A percentile compares a stretch with the other conserved stretches of the same genome.
Conservation (phyloP, 2,113 vertebrate genomes). For the Anser brachyrhynchus region DNA sequence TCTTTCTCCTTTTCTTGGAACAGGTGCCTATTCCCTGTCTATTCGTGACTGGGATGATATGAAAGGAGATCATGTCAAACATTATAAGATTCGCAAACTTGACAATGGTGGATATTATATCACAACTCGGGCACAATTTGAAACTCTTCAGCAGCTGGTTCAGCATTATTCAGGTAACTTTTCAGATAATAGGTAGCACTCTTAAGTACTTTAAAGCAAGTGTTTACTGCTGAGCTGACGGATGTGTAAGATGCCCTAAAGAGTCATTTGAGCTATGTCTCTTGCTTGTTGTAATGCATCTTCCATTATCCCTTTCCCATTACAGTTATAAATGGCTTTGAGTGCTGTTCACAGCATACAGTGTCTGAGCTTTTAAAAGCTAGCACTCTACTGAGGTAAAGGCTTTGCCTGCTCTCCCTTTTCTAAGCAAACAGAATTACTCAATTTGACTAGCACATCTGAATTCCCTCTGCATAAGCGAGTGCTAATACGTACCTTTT, state of each 20-base stretch:
- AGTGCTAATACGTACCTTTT: conserved; percentile 33
- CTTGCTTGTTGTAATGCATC: conserved; percentile 10
- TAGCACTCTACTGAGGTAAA: neutral
- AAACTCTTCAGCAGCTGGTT: conserved; percentile 94
- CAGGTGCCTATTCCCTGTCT: conserved; percentile 97
- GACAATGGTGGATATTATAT: conserved; percentile 98
- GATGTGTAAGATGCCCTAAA: neutral
- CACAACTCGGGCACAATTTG: conserved; percentile 96
- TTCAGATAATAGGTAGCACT: neutral
- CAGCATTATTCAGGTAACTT: conserved; percentile 95
- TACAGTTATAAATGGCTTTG: conserved; percentile 38
- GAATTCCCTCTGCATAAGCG: neutral
- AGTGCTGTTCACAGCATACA: neutral
- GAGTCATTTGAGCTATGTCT: neutral
- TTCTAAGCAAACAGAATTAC: conserved; percentile 37
- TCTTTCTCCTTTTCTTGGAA: neutral
- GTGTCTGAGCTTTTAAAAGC: neutral
- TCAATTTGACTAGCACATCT: neutral
- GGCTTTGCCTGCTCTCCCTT: conserved; percentile 26
- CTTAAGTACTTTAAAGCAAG: conserved; percentile 45
- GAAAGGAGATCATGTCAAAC: conserved; percentile 97
- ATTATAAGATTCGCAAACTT: conserved; percentile 98
- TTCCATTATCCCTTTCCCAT: conserved; percentile 29
- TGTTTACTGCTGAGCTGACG: conserved; percentile 4
- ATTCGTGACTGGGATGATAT: conserved; percentile 97